Base-by-base conservation (phyloP, 2,797 vertebrate species). In the Iguana delicatissima region DNA sequence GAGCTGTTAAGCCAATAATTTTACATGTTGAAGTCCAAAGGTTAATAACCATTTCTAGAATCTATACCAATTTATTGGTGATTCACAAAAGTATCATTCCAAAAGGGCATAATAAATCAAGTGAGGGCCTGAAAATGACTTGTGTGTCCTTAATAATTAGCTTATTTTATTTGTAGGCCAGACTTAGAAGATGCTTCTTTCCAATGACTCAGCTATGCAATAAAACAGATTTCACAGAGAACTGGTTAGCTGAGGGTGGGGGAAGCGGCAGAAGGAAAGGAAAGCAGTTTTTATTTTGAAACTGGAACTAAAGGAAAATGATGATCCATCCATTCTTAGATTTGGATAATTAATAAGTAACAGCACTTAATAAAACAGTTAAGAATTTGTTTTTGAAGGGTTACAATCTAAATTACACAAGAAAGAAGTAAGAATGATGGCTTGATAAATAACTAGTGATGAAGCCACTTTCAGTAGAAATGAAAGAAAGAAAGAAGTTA, bases 1-100 rank as follows among this genome's bases (percentile, higher is more conserved):
- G 52, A 29, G 4, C 46, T 52, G 6, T 67, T 55, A 4, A 64
- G n/a, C 46, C 84, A 76, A 24, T 55, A 80, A 85, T 85, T 52
- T 32, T 81, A 82, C 69, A 83, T 67, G 76, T 14, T 29, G 9
- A 52, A n/a, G 80, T 77, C 86, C 72, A 57, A 67, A 69, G 69
- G 10, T 79, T 79, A 72, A 84, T 72, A 38, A 64, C n/a, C 10
- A 77, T 35, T 87, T 79, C 80, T 84, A 67, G 29, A 76, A 42
- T 79, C 32, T 84, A 35, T 52, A 84, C 1, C 32, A 38, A 79
- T 38, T n/a, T 50, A 73, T 22, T 57, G 26, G 50, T 77, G 62
- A 50, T 57, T 88, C 80, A 84, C 32, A 46, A 81, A 85, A 67
- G n/a, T 1, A 73, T 80, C 14, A 91, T 29, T 88, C 82, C 52